Conservation (phyloP, 1,140 invertebrate genomes). For the Aporrectodea caliginosa region DNA sequence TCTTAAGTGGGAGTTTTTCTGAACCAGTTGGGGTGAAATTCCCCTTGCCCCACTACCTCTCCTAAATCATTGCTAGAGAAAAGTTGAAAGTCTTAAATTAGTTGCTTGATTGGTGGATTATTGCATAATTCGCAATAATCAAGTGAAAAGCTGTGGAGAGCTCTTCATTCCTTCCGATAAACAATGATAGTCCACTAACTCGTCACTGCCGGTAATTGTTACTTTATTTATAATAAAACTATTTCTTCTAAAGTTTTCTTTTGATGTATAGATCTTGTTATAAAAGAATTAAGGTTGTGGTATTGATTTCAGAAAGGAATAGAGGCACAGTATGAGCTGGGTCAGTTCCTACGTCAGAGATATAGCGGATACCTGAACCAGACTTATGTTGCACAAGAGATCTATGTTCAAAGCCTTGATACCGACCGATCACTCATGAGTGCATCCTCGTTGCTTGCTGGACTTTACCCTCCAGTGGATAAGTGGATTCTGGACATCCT, state of each 20-base stretch:
- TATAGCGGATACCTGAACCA: neutral
- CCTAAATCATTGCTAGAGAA: no score
- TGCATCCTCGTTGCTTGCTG: conserved; percentile 73
- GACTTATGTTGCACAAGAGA: conserved; percentile 45
- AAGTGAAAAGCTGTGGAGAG: neutral
- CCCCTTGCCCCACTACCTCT: no score
- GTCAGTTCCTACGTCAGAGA: neutral
- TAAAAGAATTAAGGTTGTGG: neutral
- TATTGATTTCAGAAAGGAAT: neutral
- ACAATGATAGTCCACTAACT: neutral
- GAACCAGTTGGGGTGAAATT: no score
- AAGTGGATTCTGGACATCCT: conserved; percentile 67
- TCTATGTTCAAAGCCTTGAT: conserved; percentile 73
- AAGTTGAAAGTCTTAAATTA: no score
- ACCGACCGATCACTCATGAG: conserved; percentile 80
- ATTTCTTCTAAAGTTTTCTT: neutral
- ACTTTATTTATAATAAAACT: neutral
- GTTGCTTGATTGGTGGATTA: no score
- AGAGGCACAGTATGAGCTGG: neutral
- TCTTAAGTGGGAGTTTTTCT: no score
- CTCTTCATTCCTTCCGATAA: neutral
- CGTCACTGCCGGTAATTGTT: neutral
- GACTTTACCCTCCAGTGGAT: conserved; percentile 70
- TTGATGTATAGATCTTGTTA: neutral
- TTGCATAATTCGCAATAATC: neutral